phyloP scores from a whole-genome alignment of 2,113 vertebrate genomes.

The Semnopithecus entellus region DNA sequence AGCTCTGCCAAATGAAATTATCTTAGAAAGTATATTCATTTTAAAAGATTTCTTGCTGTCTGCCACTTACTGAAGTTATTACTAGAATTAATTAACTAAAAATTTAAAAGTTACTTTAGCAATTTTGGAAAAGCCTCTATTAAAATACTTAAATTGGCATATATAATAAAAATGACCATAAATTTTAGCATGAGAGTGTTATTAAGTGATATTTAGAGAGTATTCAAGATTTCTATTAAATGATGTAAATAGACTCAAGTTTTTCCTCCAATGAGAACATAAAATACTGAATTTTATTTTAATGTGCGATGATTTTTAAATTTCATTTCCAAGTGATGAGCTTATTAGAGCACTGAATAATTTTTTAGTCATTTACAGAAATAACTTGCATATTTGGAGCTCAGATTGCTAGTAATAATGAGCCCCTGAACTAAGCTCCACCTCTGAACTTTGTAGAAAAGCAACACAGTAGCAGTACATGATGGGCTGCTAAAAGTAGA shows the following conservation, averaged over 20 bases:
- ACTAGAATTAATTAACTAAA: constrained; percentile 26
- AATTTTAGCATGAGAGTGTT: neutral
- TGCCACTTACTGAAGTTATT: constrained; percentile 1
- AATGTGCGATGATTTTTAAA: neutral
- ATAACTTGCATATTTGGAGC: neutral
- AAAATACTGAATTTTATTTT: neutral
- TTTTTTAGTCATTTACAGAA: neutral
- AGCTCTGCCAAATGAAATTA: constrained; percentile 1
- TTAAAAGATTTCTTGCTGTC: constrained; percentile 13
- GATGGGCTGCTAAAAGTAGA: neutral
- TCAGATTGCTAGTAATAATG: neutral
- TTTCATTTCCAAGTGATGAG: neutral
- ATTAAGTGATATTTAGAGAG: neutral
- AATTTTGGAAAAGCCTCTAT: neutral
- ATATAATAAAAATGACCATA: constrained; percentile 21
- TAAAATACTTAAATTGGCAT: neutral
- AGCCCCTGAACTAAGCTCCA: neutral
- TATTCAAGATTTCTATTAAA: neutral
- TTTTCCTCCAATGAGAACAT: neutral
- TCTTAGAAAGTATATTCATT: neutral
- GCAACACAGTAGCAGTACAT: neutral
- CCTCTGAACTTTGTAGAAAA: neutral
- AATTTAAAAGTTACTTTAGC: neutral
- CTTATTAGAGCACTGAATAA: neutral
- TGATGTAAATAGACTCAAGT: neutral